Conservation (phyloP, 2,888 invertebrate genomes). For the Piscicola geometra region DNA sequence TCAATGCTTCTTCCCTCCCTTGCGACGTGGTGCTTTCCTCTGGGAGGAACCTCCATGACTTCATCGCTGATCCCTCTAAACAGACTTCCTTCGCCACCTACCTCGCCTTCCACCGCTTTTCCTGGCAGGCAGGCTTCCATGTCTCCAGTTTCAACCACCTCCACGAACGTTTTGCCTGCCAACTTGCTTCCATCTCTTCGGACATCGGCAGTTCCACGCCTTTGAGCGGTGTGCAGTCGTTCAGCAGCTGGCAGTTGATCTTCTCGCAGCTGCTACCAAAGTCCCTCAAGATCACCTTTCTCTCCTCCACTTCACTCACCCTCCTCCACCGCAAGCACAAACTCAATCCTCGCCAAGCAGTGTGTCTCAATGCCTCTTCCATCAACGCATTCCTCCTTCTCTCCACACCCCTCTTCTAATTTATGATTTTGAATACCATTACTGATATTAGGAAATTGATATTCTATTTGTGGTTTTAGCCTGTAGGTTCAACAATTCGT, state of each 20-base stretch:
- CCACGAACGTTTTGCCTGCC: background rate
- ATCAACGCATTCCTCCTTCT: constrained; percentile 4
- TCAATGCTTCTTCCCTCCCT: background rate
- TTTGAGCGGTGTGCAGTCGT: background rate
- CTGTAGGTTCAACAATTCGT: too few relatives aligned
- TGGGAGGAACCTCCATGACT: constrained; percentile 7
- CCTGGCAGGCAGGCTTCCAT: background rate
- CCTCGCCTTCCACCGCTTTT: constrained; percentile 1
- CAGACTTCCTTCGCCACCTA: background rate
- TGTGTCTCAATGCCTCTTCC: constrained; percentile 27
- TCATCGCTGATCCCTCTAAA: background rate
- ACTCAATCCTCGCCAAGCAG: background rate
- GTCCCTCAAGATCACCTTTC: background rate
- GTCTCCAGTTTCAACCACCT: background rate
- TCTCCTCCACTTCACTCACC: background rate
- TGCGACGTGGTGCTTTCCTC: constrained; percentile 14
- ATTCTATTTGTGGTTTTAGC: too few relatives aligned
- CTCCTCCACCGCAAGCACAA: background rate
- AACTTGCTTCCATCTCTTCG: background rate
- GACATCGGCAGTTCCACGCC: background rate
- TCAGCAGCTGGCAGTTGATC: background rate
- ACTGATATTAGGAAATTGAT: too few relatives aligned
- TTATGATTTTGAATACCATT: too few relatives aligned
- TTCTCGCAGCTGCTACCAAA: background rate
- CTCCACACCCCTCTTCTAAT: background rate